phyloP scores from a whole-genome alignment of 2,113 vertebrate genomes.

The Ranitomeya variabilis region DNA sequence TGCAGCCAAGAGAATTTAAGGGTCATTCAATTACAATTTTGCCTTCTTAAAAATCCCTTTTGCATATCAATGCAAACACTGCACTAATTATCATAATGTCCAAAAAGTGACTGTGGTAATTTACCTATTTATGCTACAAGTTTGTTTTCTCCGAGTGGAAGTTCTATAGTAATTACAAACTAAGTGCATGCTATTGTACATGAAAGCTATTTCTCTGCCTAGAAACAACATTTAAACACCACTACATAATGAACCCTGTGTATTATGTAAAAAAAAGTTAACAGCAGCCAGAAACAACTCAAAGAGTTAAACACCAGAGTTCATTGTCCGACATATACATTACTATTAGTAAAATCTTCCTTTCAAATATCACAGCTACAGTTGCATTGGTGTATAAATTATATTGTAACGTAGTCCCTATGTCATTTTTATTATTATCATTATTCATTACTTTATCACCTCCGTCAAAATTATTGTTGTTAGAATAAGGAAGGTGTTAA shows the following conservation, averaged over 20 bases:
- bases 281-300: not conserved
- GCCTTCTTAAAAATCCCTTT: not conserved
- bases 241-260: not conserved
- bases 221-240: not conserved
- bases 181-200: not conserved
- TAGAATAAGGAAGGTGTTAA: no score
- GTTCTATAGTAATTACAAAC: not conserved
- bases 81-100: not conserved
- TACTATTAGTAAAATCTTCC: no score
- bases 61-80: not conserved
- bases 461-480: no score
- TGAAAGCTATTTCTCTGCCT: not conserved
- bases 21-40: not conserved
- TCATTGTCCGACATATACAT: not conserved
- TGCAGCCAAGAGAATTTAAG: conserved; percentile 6
- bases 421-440: no score
- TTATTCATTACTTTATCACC: no score
- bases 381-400: no score
- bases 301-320: not conserved
- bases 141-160: not conserved
- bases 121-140: not conserved
- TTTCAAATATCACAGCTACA: no score
- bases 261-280: not conserved
- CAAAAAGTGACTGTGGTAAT: not conserved
- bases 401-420: no score